phyloP scores from a whole-genome alignment of 2,797 vertebrate species.

The Helicolenus hilgendorfi region DNA sequence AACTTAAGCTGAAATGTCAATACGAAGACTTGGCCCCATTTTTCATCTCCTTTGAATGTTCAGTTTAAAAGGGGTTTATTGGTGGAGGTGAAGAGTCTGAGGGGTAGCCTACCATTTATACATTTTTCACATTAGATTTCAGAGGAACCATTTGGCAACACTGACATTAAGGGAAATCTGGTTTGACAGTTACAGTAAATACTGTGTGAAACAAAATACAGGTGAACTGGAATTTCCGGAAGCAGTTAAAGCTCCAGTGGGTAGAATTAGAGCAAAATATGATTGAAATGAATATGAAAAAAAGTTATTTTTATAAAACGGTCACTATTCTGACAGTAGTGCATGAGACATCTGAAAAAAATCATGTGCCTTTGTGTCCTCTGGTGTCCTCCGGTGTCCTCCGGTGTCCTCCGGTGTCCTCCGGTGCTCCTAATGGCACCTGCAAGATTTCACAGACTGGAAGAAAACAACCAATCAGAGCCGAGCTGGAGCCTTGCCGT shows the following conservation, averaged over 20 bases:
- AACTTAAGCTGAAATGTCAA: constrained; percentile 16
- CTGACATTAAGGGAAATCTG: neutral
- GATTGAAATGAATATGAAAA: too few relatives aligned
- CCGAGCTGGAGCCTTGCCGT: too few relatives aligned
- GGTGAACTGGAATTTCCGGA: neutral
- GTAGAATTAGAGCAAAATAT: too few relatives aligned
- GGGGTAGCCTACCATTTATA: neutral
- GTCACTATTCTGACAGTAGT: too few relatives aligned
- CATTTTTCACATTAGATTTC: neutral
- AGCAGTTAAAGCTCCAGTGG: neutral
- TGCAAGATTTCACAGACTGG: fast-evolving
- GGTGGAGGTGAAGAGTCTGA: neutral
- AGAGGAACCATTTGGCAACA: neutral
- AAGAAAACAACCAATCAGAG: too few relatives aligned
- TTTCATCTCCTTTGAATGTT: neutral
- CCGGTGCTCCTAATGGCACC: too few relatives aligned
- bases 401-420: too few relatives aligned
- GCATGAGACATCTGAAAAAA: too few relatives aligned
- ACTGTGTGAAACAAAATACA: neutral
- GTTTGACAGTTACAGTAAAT: neutral
- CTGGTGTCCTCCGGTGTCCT: too few relatives aligned
- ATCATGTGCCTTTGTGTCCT: too few relatives aligned
- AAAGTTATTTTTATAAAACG: too few relatives aligned
- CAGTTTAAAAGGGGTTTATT: neutral
- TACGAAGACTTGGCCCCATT: neutral